Base-by-base conservation (phyloP, 2,888 invertebrate genomes). In the Sericinus montela region DNA sequence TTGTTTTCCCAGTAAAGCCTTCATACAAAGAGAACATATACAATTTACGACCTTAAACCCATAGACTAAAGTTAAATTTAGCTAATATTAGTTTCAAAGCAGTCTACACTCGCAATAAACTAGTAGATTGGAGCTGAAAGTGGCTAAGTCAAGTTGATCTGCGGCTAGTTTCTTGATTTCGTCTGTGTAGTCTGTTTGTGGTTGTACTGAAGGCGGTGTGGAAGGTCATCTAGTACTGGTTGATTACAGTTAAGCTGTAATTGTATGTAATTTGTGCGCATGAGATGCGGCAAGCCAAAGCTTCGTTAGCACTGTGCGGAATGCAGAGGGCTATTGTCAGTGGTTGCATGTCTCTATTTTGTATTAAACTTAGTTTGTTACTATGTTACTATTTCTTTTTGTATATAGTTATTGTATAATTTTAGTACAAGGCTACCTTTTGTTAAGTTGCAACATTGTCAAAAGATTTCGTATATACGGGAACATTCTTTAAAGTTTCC, bases 231-330 rank as follows among this genome's bases (percentile, higher is more conserved):
- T 35, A 45, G 40, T 3, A 43, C 13, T 68, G 71, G 75, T 55
- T 55, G n/a, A 48, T 51, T 57, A 59, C 60, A 65, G 62, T 64
- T 61, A 63, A 63, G 63, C 61, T 66, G 70, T 75, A 75, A 75
- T 75, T 72, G 73, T 67, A 57, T 67, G 72, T 74, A 69, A 72
- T 80, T 76, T 75, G 74, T 75, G 76, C 70, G 74, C 70, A 67
- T 66, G 75, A 73, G 76, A 68, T 69, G 70, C 59, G 63, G 67
- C 58, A 55, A 56, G 65, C 58, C 64, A 56, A 58, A 63, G 72
- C 67, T 72, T 72, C 66, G 75, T 67, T 70, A 66, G 69, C 61
- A 60, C 60, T 59, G 64, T 58, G 58, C 56, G 65, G 67, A 57
- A 59, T 60, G 63, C 60, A 41, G 42, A 41, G 44, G 48, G 11